Base-by-base conservation (phyloP, 2,797 vertebrate species). In the Nyctibius grandis region DNA sequence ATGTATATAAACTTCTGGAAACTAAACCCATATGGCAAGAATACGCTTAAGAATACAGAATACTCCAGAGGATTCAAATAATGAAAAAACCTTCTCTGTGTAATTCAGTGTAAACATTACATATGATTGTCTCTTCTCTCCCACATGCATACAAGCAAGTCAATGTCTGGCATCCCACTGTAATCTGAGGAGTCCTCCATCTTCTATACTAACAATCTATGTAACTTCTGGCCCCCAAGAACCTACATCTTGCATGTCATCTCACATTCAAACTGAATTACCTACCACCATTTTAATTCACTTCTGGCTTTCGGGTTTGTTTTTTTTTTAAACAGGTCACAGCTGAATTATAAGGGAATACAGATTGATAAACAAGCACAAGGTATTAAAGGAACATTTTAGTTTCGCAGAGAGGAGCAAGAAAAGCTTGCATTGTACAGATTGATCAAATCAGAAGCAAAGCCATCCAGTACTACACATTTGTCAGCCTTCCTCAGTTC, bases 1-100 rank as follows among this genome's bases (percentile, higher is more conserved):
- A 82, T 63, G 61, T 89, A 82, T 91, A 91, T 59, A 95, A 95
- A 96, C 63, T 89, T 74, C 74, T 86, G 85, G 90, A 94, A 94
- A 72, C 29, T 54, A 90, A 94, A 90, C 50, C 75, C 85, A 95
- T 53, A 89, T 79, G 88, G 80, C 65, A 95, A 65, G 82, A 91
- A 60, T 13, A 57, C 4, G 4, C 57, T 65, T 47, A 22, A 57
- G 70, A 91, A 89, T 22, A 69, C 7, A 70, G 54, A 82, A 82
- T 36, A 75, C 85, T 73, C 59, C 36, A 70, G 65, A 85, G 95
- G 92, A 69, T 11, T 21, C 51, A 40, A 40, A 77, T 56, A 84
- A 81, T 47, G 13, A 57, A 57, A 36, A 90, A 50, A 10, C 1
- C 28, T 34, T 77, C 65, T 72, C 79, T 40, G 45, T 74, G 57